phyloP scores from a whole-genome alignment of 1,140 invertebrate species.

The Hestina assimilis region DNA sequence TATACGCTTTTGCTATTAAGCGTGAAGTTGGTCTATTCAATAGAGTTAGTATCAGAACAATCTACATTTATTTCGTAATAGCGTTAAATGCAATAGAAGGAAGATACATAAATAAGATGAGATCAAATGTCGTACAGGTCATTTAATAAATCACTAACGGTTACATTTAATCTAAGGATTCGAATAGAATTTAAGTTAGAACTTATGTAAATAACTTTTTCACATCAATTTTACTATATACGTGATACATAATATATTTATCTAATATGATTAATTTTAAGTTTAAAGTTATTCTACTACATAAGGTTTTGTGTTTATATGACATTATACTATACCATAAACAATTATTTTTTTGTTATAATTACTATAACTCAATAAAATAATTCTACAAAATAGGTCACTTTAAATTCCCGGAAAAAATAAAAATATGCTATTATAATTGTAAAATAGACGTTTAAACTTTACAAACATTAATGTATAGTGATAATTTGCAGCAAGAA shows the following conservation, averaged over 20 bases:
- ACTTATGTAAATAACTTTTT: background rate
- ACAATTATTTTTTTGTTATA: no score
- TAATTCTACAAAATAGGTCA: no score
- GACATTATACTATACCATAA: no score
- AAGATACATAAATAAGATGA: slow-evolving; percentile 1
- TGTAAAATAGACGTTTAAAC: no score
- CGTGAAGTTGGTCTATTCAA: slow-evolving; percentile 14
- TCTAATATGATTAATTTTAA: background rate
- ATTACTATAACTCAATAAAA: no score
- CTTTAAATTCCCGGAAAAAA: no score
- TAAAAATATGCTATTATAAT: no score
- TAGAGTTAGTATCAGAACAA: slow-evolving; percentile 16
- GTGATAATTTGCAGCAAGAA: slow-evolving; percentile 16
- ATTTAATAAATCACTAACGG: background rate
- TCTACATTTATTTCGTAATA: slow-evolving; percentile 17
- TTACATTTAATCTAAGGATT: background rate
- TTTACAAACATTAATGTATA: background rate
- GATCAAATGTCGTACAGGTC: slow-evolving; percentile 1
- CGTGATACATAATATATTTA: background rate
- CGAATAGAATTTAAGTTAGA: background rate
- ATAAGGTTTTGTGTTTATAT: no score
- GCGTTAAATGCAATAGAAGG: background rate
- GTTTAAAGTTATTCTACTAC: no score
- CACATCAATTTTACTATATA: background rate
- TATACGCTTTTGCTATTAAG: slow-evolving; percentile 10